Evolutionary conservation across 2,797 vertebrate species (phyloP).

Genomic region (Arrhamphus sclerolepis): DNA sequence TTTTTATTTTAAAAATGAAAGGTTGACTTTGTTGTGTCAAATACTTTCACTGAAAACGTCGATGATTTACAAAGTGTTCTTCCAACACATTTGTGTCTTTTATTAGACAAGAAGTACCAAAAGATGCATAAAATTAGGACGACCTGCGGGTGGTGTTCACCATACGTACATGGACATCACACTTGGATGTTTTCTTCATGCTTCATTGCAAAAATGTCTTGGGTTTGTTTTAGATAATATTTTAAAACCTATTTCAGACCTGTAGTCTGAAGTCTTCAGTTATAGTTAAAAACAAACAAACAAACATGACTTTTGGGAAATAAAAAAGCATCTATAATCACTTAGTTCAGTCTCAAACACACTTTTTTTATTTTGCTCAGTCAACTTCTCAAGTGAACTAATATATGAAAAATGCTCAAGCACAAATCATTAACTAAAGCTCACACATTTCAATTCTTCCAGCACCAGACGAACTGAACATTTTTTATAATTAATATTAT

Average conservation of each 20-base stretch:
- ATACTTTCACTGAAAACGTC: conserved; percentile 49
- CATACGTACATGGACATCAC: too few relatives aligned
- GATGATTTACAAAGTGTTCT: conserved; percentile 29
- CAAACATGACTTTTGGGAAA: too few relatives aligned
- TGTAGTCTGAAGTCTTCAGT: too few relatives aligned
- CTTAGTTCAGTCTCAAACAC: too few relatives aligned
- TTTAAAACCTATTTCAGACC: too few relatives aligned
- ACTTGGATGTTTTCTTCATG: too few relatives aligned
- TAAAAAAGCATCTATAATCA: too few relatives aligned
- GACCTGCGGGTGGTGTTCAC: too few relatives aligned
- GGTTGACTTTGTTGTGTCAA: conserved; percentile 38
- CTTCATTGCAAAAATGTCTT: too few relatives aligned
- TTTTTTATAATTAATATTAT: not conserved
- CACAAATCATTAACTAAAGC: not conserved
- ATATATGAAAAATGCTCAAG: not conserved
- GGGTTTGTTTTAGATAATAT: too few relatives aligned
- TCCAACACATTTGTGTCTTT: conserved; percentile 25
- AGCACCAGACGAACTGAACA: not conserved
- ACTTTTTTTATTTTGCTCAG: too few relatives aligned
- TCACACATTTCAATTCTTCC: not conserved
- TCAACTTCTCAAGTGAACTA: too few relatives aligned
- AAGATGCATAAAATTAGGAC: not conserved
- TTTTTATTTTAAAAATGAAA: conserved; percentile 20
- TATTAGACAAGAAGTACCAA: conserved; percentile 18
- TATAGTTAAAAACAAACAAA: not conserved